Base-by-base conservation (phyloP, 2,113 vertebrate species). In the Neotoma lepida region DNA sequence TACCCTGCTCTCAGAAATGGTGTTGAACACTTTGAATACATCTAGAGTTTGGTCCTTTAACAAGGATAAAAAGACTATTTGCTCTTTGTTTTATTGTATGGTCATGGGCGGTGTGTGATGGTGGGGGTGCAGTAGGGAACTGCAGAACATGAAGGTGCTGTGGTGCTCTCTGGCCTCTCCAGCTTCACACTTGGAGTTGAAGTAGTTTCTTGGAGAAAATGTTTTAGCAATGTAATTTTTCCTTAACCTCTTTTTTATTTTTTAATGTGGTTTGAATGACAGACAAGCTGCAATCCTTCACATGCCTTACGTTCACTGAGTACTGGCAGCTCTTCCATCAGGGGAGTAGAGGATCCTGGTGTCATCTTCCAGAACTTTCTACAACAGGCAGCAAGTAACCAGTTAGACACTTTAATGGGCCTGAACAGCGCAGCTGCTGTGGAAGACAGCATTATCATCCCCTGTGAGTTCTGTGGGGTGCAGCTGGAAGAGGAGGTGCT, bases 401-500 rank as follows among this genome's bases (percentile, higher is more conserved):
- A 95, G 18, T 46, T 70, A 56, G 76, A 97, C 14, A 98, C 98
- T 12, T 95, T 98, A 22, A 97, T 98, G 86, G 98, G 98, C 96
- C 98, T 98, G 95, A 98, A 94, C 0, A 98, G 97, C 39, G 96
- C 94, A 10, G 97, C 97, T 94, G 97, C 98, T 81, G 95, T 98
- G 88, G 98, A 98, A 96, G 98, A 97, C 26, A 97, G 98, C 35
- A 92, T 99, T 26, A 96, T 99, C 85, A 99, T 99, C 95, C 99
- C 99, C 0, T 99, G 99, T 97, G 99, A 99, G 96, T 99, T 99
- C 96, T 99, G 99, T 96, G 99, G 99, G 0, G 96, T 99, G 5
- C 98, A 99, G 28, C 97, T 99, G 8, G 99, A 99, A 91, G 99
- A 99, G 95, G 98, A 99, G 63, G 98, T 99, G 0, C 96, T 99